Evolutionary conservation across 2,797 vertebrate genomes (phyloP).

Genomic region (Nasua narica): DNA sequence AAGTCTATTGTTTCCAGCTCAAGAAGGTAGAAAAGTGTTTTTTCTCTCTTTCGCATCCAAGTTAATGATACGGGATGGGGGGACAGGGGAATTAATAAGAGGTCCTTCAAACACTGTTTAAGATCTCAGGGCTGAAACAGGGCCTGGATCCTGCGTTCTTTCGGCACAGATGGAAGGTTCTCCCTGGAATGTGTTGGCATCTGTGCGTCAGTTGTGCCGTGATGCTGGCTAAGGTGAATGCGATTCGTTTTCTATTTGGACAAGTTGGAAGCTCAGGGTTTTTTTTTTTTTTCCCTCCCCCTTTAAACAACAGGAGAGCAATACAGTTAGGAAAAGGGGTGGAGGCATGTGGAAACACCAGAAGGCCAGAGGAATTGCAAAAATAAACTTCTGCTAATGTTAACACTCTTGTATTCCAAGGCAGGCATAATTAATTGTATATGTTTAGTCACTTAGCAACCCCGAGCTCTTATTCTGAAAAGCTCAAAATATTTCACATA

Average conservation of each 20-base stretch:
- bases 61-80: not conserved
- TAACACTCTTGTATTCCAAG: constrained; percentile 53
- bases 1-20: constrained; percentile 58
- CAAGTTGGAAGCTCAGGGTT: not conserved
- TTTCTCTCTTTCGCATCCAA: not conserved
- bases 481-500: constrained; percentile 42
- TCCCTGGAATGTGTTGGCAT: not conserved
- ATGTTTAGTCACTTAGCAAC: constrained; percentile 43
- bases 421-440: constrained; percentile 54
- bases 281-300: not conserved
- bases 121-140: not conserved
- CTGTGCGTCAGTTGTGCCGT: fast-evolving
- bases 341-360: constrained; percentile 34
- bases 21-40: constrained; percentile 38
- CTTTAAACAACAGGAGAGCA: constrained; percentile 35
- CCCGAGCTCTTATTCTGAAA: constrained; percentile 53
- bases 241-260: constrained; percentile 28
- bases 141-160: not conserved
- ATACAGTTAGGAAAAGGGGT: constrained; percentile 16
- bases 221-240: not conserved
- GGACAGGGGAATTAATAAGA: not conserved
- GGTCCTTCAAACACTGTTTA: not conserved
- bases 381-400: constrained; percentile 57
- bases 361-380: constrained; percentile 50
- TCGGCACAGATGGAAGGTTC: not conserved